Evolutionary conservation across 1,140 invertebrate genomes (phyloP).

Genomic region (Cyphomyrmex costatus): DNA sequence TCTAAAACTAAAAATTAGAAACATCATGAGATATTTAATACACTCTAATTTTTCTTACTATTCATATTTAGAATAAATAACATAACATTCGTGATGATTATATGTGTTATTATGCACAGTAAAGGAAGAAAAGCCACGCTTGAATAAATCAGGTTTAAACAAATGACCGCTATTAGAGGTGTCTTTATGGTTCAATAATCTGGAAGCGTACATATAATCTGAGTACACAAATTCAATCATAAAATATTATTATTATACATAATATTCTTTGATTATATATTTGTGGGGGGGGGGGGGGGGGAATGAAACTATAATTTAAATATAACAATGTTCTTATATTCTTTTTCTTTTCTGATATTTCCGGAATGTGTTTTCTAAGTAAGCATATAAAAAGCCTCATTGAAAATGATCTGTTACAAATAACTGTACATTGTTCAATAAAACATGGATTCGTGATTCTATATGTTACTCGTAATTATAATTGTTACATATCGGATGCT

Average conservation of each 20-base stretch:
- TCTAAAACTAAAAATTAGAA: background rate
- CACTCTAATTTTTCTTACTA: background rate
- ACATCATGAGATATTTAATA: background rate
- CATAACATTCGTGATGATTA: background rate
- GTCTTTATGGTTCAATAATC: slow-evolving; percentile 38
- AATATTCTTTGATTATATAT: background rate
- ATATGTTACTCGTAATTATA: background rate
- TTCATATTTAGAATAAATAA: background rate
- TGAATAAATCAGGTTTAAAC: background rate
- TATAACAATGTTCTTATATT: background rate
- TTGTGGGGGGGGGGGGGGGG: no score
- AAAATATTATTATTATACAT: slow-evolving; percentile 11
- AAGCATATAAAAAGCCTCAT: background rate
- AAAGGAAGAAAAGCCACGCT: background rate
- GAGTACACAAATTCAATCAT: background rate
- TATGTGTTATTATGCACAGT: background rate
- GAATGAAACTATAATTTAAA: background rate
- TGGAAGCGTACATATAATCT: slow-evolving; percentile 26
- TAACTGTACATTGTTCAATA: background rate
- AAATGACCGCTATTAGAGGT: slow-evolving; percentile 17
- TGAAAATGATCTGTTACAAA: background rate
- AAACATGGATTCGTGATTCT: background rate
- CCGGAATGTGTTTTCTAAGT: background rate
- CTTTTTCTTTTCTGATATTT: background rate
- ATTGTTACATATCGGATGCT: background rate